phyloP scores from a whole-genome alignment of 2,797 vertebrate species.

The Vipera latastei region DNA sequence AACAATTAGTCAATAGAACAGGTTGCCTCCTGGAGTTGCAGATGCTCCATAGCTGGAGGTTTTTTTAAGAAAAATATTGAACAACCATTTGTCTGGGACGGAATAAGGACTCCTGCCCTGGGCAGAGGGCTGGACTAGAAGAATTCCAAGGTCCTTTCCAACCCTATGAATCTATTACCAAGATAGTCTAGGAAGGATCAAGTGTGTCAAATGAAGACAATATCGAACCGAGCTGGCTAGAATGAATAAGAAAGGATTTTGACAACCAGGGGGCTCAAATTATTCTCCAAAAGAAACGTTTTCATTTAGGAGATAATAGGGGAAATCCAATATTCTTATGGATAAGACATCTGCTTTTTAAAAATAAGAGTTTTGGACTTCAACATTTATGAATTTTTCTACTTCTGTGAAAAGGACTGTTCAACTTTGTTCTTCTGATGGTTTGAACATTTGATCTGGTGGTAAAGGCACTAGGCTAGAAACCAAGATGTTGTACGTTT shows the following conservation, averaged over 20 bases:
- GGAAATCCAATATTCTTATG: neutral
- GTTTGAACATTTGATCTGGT: neutral
- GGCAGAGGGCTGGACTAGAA: neutral
- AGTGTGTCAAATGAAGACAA: neutral
- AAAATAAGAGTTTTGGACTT: neutral
- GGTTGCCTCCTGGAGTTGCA: neutral
- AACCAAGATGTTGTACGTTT: neutral
- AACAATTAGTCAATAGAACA: neutral
- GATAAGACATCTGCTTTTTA: neutral
- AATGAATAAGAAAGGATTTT: neutral
- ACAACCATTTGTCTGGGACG: neutral
- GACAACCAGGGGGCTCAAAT: neutral
- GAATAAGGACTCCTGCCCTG: neutral
- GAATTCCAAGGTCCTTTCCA: neutral
- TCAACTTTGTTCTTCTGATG: neutral
- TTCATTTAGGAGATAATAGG: neutral
- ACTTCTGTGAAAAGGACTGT: neutral
- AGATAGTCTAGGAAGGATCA: neutral
- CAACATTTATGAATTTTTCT: neutral
- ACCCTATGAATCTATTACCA: neutral
- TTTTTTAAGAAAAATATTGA: neutral
- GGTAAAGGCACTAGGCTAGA: neutral
- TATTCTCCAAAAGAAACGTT: neutral
- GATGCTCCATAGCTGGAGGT: neutral
- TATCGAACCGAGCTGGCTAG: neutral